A percentile compares a stretch with the other conserved stretches of the same genome.
These are phyloP conservation scores for Gortyna flavago DNA, from an alignment of 2,888 invertebrate species.

Conservation along the genomic window DNA sequence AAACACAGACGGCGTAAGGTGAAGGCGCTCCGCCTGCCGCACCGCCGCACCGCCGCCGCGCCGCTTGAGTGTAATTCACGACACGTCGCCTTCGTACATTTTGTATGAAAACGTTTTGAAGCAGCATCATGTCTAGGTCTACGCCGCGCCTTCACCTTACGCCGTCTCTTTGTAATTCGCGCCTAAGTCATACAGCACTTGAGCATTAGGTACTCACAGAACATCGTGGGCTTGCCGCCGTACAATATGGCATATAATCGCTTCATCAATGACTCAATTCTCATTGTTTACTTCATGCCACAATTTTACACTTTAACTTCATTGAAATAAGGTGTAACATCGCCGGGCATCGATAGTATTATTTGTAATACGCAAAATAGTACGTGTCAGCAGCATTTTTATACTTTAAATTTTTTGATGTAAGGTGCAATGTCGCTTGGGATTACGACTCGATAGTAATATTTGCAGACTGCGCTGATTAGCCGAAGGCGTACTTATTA, in stretches of 20 bases:
- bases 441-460: neutral
- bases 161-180: no score
- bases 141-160: no score
- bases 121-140: no score
- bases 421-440: neutral
- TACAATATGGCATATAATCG: slow-evolving; percentile 20
- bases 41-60: no score
- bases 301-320: neutral
- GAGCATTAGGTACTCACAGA: slow-evolving; percentile 39
- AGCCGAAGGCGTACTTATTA: slow-evolving; percentile 19
- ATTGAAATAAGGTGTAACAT: neutral
- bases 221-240: slow-evolving; percentile 38
- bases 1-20: no score
- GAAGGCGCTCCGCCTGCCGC: no score
- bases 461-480: slow-evolving; percentile 2
- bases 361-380: slow-evolving; percentile 20
- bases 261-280: slow-evolving; percentile 39
- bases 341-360: neutral
- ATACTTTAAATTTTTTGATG: neutral
- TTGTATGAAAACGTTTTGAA: no score
- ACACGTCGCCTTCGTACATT: no score
- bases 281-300: slow-evolving; percentile 4
- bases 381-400: neutral
- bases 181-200: neutral
- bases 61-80: no score